Conservation (phyloP, 92 coral and sea anemone species). For the Heteractis magnifica region DNA sequence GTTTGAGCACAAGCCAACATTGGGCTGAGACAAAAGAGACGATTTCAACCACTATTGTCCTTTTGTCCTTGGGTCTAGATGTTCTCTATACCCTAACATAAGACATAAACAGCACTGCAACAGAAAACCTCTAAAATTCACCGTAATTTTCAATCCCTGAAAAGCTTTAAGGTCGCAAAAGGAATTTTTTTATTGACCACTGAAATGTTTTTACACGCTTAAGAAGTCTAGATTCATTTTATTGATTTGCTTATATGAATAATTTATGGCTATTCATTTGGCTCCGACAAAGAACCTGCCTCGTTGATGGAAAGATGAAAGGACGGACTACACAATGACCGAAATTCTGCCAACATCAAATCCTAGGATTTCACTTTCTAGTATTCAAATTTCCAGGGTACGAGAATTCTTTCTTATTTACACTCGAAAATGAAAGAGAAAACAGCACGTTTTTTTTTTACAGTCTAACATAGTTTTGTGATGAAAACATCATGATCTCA, state of each 20-base stretch:
- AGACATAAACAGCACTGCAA: background rate
- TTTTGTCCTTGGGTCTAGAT: constrained; percentile 45
- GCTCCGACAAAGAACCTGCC: background rate
- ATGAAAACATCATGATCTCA: constrained; percentile 10
- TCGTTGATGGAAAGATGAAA: constrained; percentile 11
- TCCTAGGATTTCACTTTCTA: background rate
- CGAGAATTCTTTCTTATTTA: background rate
- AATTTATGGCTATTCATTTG: background rate
- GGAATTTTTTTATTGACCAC: background rate
- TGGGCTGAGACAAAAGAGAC: constrained; percentile 27
- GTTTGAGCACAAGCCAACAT: constrained; percentile 59
- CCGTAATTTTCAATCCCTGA: background rate
- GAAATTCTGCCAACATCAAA: background rate
- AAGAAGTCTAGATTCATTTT: background rate
- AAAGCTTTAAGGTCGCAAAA: background rate
- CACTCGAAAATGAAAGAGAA: background rate
- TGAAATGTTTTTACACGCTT: background rate
- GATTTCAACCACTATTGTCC: constrained; percentile 45
- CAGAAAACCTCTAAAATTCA: background rate
- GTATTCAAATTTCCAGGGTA: background rate
- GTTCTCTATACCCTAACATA: constrained; percentile 7
- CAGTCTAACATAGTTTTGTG: constrained; percentile 5
- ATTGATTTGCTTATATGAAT: background rate
- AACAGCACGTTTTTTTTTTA: background rate
- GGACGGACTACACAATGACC: background rate